Conservation (phyloP, 2,888 invertebrate genomes). For the Luperina testacea region DNA sequence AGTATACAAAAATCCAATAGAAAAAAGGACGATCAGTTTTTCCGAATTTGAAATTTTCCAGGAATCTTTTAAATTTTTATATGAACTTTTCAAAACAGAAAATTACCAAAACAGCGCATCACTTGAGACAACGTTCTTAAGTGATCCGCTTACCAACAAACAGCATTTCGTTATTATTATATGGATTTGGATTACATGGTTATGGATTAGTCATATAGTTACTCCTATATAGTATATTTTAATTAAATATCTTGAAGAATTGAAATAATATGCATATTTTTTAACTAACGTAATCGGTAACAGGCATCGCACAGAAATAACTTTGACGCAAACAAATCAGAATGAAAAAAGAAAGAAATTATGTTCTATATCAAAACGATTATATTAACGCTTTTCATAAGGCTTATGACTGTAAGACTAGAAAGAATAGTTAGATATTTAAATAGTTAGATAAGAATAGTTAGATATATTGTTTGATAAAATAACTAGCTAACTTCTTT, state of each 20-base stretch:
- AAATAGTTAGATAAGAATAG: too few relatives aligned
- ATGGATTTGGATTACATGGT: too few relatives aligned
- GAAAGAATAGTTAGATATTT: neutral
- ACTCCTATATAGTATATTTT: neutral
- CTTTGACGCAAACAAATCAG: slow-evolving; percentile 33
- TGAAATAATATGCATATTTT: neutral
- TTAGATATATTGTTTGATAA: neutral
- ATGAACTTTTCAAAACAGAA: too few relatives aligned
- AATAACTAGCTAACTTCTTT: neutral
- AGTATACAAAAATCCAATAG: too few relatives aligned
- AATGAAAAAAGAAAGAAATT: too few relatives aligned
- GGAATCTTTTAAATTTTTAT: too few relatives aligned
- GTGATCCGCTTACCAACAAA: too few relatives aligned
- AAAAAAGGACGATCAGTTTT: too few relatives aligned
- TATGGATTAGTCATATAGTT: neutral
- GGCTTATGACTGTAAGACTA: slow-evolving; percentile 9
- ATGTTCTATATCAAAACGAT: slow-evolving; percentile 44
- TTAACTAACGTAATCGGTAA: neutral
- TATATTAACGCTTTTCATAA: slow-evolving; percentile 37
- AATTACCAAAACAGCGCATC: too few relatives aligned
- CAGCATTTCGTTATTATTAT: too few relatives aligned
- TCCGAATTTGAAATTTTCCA: too few relatives aligned
- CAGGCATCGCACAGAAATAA: slow-evolving; percentile 9
- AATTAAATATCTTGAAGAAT: slow-evolving; percentile 11
- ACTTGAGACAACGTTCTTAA: too few relatives aligned